Evolutionary conservation across 2,888 invertebrate genomes (phyloP).

Genomic region (Pandemis cinnamomeana): DNA sequence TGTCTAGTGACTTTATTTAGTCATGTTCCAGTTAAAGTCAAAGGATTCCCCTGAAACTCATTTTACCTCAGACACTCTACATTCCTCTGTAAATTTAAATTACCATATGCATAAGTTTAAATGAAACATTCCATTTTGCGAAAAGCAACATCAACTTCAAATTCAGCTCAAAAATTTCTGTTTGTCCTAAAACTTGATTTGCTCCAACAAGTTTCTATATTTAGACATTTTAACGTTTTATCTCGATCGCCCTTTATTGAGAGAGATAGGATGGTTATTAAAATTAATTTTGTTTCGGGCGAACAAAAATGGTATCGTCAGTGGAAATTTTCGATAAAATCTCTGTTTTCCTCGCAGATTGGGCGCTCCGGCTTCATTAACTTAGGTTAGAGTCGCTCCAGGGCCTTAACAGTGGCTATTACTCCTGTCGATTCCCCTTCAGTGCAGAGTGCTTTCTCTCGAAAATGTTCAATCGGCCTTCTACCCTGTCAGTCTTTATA

Average conservation of each 20-base stretch:
- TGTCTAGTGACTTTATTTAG: slow-evolving; percentile 10
- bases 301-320: slow-evolving; percentile 49
- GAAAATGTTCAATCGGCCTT: slow-evolving; percentile 42
- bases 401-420: slow-evolving; percentile 56
- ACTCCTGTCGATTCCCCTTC: slow-evolving; percentile 51
- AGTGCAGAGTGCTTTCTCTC: slow-evolving; percentile 32
- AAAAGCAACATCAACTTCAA: not conserved
- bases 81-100: slow-evolving; percentile 20
- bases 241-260: not conserved
- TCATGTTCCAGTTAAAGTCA: slow-evolving; percentile 5
- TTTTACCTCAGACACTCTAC: slow-evolving; percentile 8
- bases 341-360: slow-evolving; percentile 52
- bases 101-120: slow-evolving; percentile 31
- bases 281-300: slow-evolving; percentile 43
- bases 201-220: slow-evolving; percentile 17
- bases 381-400: slow-evolving; percentile 53
- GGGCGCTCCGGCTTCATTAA: slow-evolving; percentile 66
- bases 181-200: not conserved
- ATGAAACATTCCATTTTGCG: slow-evolving; percentile 1
- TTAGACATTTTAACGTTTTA: slow-evolving; percentile 11
- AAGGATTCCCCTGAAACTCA: slow-evolving; percentile 15
- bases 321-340: slow-evolving; percentile 49
- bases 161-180: not conserved
- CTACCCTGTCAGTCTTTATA: slow-evolving; percentile 32
- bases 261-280: slow-evolving; percentile 25